Conservation (phyloP, 2,113 vertebrate species). For the Sturnira hondurensis region DNA sequence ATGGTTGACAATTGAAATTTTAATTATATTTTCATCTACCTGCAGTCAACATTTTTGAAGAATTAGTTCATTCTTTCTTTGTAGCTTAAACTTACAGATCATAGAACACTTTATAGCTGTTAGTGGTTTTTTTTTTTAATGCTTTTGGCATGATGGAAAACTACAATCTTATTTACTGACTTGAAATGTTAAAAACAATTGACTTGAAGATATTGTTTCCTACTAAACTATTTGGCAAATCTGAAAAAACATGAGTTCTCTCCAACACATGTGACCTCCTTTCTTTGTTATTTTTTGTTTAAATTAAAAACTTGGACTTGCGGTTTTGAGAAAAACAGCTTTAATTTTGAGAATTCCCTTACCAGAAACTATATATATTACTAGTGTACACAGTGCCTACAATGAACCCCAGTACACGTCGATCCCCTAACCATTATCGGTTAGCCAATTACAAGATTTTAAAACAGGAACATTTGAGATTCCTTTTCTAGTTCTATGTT, state of each 20-base stretch:
- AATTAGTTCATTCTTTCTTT: background rate
- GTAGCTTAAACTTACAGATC: background rate
- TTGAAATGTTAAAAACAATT: background rate
- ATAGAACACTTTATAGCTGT: background rate
- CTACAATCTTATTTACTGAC: background rate
- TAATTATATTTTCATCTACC: constrained; percentile 4
- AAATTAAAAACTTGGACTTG: background rate
- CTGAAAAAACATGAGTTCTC: background rate
- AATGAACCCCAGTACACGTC: background rate
- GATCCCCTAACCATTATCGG: background rate
- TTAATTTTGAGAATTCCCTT: constrained; percentile 17
- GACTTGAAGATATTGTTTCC: constrained; percentile 17
- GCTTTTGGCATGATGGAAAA: background rate
- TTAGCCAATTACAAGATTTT: background rate
- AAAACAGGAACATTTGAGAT: background rate
- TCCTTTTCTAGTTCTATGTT: background rate
- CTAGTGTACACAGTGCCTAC: background rate
- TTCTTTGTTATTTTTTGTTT: constrained; percentile 34
- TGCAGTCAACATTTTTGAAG: background rate
- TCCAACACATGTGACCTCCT: background rate
- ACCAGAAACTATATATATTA: background rate
- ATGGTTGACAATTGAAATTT: background rate
- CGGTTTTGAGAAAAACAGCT: background rate
- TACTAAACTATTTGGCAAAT: constrained; percentile 31
- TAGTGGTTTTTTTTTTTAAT: background rate